These are phyloP conservation scores for Semotilus atromaculatus DNA, from an alignment of 2,797 vertebrate species.

Conservation along the genomic window DNA sequence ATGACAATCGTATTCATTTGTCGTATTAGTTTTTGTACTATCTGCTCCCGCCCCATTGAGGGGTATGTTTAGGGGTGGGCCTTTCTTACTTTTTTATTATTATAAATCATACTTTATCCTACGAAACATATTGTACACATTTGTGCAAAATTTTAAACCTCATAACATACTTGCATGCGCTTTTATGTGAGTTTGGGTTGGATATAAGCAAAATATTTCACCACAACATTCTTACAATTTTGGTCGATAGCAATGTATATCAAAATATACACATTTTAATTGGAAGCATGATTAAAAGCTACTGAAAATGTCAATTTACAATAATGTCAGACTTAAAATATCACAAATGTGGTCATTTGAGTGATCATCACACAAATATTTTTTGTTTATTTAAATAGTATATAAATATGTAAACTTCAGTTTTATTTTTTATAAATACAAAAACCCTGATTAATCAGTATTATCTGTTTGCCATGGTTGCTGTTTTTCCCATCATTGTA, in stretches of 20 bases:
- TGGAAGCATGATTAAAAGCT: background rate
- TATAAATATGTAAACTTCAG: background rate
- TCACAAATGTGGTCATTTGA: background rate
- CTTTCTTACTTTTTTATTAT: background rate
- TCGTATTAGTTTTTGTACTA: background rate
- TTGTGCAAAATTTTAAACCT: too few species aligned
- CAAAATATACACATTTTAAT: background rate
- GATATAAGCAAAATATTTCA: background rate
- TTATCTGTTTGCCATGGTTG: background rate
- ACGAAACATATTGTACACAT: background rate
- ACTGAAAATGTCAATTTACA: background rate
- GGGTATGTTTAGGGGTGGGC: background rate
- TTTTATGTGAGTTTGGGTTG: background rate
- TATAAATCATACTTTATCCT: background rate
- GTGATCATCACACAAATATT: too few species aligned
- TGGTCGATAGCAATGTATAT: background rate
- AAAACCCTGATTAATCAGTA: background rate
- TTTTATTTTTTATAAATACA: background rate
- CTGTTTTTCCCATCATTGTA: background rate
- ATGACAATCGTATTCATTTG: background rate
- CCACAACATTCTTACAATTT: background rate
- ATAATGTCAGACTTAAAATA: too few species aligned
- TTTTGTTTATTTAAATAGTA: background rate
- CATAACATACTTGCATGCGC: background rate
- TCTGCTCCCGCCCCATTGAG: background rate